These are phyloP conservation scores for Chrysolina oricalcia DNA, from an alignment of 2,888 invertebrate species.

Conservation along the genomic window DNA sequence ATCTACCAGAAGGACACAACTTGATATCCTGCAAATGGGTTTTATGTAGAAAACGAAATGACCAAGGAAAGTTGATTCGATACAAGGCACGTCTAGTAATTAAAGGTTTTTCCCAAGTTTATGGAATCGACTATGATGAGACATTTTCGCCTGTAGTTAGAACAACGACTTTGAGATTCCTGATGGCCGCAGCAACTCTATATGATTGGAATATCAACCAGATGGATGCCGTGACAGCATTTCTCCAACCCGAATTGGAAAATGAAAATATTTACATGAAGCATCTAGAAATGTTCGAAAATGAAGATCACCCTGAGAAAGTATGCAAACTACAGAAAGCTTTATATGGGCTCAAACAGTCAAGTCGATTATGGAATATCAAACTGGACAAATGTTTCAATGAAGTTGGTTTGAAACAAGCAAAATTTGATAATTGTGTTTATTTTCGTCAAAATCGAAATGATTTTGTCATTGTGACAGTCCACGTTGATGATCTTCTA, in stretches of 20 bases:
- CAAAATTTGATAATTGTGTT: slow-evolving; percentile 2
- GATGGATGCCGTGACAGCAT: neutral
- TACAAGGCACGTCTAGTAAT: neutral
- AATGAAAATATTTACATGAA: neutral
- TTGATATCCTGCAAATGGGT: slow-evolving; percentile 2
- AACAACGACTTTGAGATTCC: neutral
- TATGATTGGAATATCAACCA: neutral
- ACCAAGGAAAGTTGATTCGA: neutral
- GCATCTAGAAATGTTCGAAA: neutral
- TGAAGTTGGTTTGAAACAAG: neutral
- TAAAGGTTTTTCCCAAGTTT: neutral
- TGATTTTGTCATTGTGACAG: neutral
- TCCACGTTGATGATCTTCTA: neutral
- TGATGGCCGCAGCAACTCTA: neutral
- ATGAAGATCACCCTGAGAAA: neutral
- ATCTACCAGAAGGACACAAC: neutral
- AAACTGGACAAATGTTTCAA: neutral
- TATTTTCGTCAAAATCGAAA: neutral
- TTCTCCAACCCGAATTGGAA: neutral
- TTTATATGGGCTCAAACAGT: too few species aligned
- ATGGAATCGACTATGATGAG: neutral
- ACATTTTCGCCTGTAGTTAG: neutral
- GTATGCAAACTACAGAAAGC: neutral
- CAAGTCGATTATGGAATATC: neutral
- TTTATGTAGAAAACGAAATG: neutral